These are phyloP conservation scores for Rotaria socialis DNA, from an alignment of 2,888 invertebrate genomes.

Conservation along the genomic window DNA sequence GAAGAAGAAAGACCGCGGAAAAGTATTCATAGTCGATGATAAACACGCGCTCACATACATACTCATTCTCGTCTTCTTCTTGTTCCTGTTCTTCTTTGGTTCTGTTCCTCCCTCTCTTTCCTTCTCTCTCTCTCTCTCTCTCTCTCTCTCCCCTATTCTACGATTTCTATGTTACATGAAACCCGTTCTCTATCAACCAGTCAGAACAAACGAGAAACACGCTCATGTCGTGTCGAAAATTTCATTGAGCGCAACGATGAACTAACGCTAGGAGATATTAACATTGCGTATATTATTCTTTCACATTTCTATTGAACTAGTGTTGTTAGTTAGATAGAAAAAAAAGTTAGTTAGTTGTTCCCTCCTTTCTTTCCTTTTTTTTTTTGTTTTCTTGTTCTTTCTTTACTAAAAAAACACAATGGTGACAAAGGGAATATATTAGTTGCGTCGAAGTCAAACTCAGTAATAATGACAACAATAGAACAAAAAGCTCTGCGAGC, in stretches of 20 bases:
- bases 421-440: neutral
- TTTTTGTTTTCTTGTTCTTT: neutral
- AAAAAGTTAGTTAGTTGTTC: neutral
- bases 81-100: no score
- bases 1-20: neutral
- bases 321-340: neutral
- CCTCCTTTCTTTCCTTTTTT: neutral
- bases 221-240: constrained; percentile 12
- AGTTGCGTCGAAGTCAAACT: neutral
- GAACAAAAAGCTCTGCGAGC: neutral
- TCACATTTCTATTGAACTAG: neutral
- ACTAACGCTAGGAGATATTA: neutral
- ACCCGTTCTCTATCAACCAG: neutral
- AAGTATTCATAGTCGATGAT: neutral
- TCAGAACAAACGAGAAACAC: neutral
- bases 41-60: neutral
- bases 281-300: neutral
- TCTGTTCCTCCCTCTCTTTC: neutral
- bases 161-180: neutral
- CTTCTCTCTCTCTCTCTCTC: neutral
- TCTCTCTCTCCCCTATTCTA: neutral
- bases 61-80: neutral
- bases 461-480: neutral
- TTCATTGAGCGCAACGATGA: constrained; percentile 13
- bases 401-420: neutral